Conservation (phyloP, 2,888 invertebrate genomes). For the Pammene aurita region DNA sequence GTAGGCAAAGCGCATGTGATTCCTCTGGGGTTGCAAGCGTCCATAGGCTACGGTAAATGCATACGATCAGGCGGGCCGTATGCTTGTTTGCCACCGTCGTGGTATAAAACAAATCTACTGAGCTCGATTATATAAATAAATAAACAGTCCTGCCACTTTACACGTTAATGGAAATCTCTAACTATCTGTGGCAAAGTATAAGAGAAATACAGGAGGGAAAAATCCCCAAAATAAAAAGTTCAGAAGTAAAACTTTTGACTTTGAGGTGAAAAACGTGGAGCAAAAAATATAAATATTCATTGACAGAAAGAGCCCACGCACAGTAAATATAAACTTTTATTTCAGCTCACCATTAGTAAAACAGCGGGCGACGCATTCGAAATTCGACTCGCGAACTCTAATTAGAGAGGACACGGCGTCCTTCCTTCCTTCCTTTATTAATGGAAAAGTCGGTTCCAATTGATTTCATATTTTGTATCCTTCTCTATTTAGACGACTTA, state of each 20-base stretch:
- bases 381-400: slow-evolving; percentile 80
- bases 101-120: too few species aligned
- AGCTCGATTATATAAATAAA: not conserved
- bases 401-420: slow-evolving; percentile 74
- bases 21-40: too few species aligned
- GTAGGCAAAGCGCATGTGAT: too few species aligned
- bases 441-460: slow-evolving; percentile 74
- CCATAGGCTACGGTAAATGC: too few species aligned
- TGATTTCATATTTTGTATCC: slow-evolving; percentile 75
- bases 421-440: slow-evolving; percentile 72
- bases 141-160: not conserved
- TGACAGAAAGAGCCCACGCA: slow-evolving; percentile 70
- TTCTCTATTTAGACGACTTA: slow-evolving; percentile 47
- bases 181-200: slow-evolving; percentile 50
- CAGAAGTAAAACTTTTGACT: slow-evolving; percentile 67
- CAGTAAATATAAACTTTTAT: slow-evolving; percentile 82
- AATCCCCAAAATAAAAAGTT: slow-evolving; percentile 67
- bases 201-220: slow-evolving; percentile 60
- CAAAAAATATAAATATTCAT: slow-evolving; percentile 80
- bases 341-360: slow-evolving; percentile 72
- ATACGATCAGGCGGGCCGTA: too few species aligned
- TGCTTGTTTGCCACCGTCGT: too few species aligned
- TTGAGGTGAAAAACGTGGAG: slow-evolving; percentile 73
- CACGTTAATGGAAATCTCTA: slow-evolving; percentile 15
- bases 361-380: slow-evolving; percentile 71